phyloP scores from a whole-genome alignment of 2,888 invertebrate species.

The Himalopsyche kuldschensis region DNA sequence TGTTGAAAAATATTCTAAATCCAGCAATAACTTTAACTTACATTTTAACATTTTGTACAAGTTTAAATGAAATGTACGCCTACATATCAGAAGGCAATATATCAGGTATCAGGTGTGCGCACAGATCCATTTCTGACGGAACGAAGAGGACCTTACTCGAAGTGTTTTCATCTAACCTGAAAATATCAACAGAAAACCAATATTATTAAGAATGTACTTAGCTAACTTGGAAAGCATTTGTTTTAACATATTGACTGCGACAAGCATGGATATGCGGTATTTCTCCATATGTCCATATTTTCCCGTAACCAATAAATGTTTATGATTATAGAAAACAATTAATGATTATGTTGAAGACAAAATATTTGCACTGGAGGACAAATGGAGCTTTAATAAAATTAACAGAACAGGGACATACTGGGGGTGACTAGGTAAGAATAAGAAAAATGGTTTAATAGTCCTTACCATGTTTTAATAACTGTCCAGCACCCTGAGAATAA shows the following conservation, averaged over 20 bases:
- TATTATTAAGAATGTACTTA: not conserved
- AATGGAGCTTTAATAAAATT: not conserved
- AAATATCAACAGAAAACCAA: constrained; percentile 41
- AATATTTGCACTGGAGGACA: too few relatives aligned
- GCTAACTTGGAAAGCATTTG: too few relatives aligned
- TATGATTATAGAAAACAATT: too few relatives aligned
- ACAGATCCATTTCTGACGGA: constrained; percentile 68
- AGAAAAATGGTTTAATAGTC: not conserved
- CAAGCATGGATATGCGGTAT: too few relatives aligned
- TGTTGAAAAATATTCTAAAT: not conserved
- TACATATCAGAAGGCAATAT: constrained; percentile 72
- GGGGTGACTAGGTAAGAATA: too few relatives aligned
- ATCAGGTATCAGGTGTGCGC: constrained; percentile 76
- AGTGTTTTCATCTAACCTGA: constrained; percentile 75
- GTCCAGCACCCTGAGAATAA: constrained; percentile 80
- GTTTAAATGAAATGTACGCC: not conserved
- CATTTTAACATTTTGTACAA: constrained; percentile 18
- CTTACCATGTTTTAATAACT: constrained; percentile 73
- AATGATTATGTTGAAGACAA: too few relatives aligned
- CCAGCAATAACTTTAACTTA: not conserved
- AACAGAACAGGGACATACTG: not conserved
- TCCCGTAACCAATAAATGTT: too few relatives aligned
- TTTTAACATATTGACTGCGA: too few relatives aligned
- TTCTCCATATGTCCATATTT: too few relatives aligned
- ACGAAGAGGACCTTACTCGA: constrained; percentile 76